phyloP scores from a whole-genome alignment of 1,140 invertebrate genomes.

The Drosophila bocki region DNA sequence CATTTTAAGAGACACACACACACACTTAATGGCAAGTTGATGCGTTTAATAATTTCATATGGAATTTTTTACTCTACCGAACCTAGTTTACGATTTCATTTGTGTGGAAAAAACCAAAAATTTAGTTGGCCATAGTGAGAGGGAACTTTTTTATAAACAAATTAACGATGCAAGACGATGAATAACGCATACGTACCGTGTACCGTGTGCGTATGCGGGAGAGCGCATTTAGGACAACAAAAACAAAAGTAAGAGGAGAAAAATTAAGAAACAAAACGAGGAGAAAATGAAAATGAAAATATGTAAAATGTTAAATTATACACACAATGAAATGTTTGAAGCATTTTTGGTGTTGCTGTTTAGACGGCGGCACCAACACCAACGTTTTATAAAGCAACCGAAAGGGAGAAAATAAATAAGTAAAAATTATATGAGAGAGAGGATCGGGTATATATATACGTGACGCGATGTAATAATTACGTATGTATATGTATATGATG shows the following conservation, averaged over 20 bases:
- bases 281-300: constrained; percentile 24
- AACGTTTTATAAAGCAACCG: constrained; percentile 72
- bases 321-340: constrained; percentile 77
- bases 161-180: constrained; percentile 56
- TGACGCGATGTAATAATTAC: constrained; percentile 68
- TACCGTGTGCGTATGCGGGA: constrained; percentile 31
- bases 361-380: constrained; percentile 74
- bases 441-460: constrained; percentile 41
- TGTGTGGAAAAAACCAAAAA: constrained; percentile 37
- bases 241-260: constrained; percentile 41
- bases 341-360: constrained; percentile 78
- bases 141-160: constrained; percentile 64
- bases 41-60: constrained; percentile 76
- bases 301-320: constrained; percentile 67
- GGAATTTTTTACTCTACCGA: constrained; percentile 75
- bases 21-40: constrained; percentile 58
- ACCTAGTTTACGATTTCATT: constrained; percentile 71
- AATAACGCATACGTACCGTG: constrained; percentile 21
- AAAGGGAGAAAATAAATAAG: constrained; percentile 46
- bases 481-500: constrained; percentile 54
- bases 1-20: constrained; percentile 58
- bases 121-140: constrained; percentile 72
- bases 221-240: constrained; percentile 81
- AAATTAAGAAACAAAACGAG: constrained; percentile 40
- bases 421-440: constrained; percentile 17